A percentile compares a stretch with the other conserved stretches of the same genome.
phyloP scores from a whole-genome alignment of 2,797 vertebrate species.

The Columba guinea region DNA sequence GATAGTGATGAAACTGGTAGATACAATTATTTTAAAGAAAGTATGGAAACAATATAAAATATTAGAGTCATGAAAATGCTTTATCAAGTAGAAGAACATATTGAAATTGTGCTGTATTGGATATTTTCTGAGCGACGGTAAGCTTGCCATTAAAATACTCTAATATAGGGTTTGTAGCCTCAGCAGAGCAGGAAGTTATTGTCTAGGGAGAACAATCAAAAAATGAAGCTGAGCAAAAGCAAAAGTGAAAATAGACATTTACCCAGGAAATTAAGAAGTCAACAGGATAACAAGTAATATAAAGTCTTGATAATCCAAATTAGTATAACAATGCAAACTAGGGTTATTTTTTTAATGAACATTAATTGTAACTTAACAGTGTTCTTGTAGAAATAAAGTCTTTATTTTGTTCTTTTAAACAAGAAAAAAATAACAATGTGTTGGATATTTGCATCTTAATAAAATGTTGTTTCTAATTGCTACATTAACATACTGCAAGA shows the following conservation, averaged over 20 bases:
- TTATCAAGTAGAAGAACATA: background rate
- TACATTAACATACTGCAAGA: background rate
- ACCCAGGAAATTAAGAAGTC: background rate
- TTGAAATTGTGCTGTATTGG: background rate
- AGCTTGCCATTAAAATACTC: background rate
- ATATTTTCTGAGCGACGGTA: background rate
- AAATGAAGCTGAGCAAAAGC: background rate
- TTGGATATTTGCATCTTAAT: background rate
- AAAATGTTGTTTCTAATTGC: background rate
- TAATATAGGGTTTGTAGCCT: background rate
- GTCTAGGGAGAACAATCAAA: background rate
- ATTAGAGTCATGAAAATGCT: background rate
- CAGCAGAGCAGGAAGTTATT: background rate
- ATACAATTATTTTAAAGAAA: background rate
- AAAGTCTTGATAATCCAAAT: background rate
- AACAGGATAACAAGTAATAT: background rate
- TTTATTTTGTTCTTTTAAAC: background rate
- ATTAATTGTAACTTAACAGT: background rate
- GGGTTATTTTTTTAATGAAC: background rate
- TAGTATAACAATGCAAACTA: background rate
- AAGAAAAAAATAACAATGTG: background rate
- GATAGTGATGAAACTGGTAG: background rate
- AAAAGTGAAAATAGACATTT: background rate
- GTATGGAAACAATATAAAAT: background rate
- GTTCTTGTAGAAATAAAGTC: background rate